Evolutionary conservation across 2,888 invertebrate species (phyloP).

Genomic region (Erannis defoliaria): DNA sequence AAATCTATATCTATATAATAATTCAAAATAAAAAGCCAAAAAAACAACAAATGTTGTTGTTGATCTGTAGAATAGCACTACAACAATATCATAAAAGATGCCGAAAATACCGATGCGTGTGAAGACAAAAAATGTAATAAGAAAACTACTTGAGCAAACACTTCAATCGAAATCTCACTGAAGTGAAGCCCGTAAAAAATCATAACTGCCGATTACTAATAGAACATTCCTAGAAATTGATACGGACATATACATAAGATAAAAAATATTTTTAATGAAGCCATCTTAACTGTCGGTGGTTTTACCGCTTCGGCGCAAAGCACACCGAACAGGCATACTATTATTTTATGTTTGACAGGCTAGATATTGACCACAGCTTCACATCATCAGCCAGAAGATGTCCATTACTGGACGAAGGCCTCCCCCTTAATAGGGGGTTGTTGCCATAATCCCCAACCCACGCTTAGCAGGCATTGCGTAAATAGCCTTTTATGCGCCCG

Average conservation of each 20-base stretch:
- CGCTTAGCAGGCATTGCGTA: too few species aligned
- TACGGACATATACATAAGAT: slow-evolving; percentile 12
- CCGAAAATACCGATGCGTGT: neutral
- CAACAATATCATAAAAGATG: neutral
- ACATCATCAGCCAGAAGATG: too few species aligned
- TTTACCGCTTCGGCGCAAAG: slow-evolving; percentile 7
- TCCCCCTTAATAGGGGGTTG: too few species aligned
- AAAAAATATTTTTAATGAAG: slow-evolving; percentile 13
- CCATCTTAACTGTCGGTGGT: neutral
- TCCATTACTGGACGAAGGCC: too few species aligned
- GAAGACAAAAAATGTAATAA: neutral
- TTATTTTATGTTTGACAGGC: too few species aligned
- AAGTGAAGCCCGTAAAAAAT: slow-evolving; percentile 8
- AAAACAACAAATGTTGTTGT: too few species aligned
- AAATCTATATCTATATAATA: too few species aligned
- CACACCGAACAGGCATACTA: slow-evolving; percentile 5
- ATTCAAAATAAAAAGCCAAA: too few species aligned
- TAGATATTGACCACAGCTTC: too few species aligned
- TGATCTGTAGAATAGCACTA: too few species aligned
- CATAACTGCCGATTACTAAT: slow-evolving; percentile 11
- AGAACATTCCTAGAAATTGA: slow-evolving; percentile 18
- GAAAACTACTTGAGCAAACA: slow-evolving; percentile 1
- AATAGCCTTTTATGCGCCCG: too few species aligned
- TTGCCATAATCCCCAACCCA: too few species aligned
- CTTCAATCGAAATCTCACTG: slow-evolving; percentile 3